Evolutionary conservation across 1,140 invertebrate genomes (phyloP).

Genomic region (Nephotettix cincticeps): DNA sequence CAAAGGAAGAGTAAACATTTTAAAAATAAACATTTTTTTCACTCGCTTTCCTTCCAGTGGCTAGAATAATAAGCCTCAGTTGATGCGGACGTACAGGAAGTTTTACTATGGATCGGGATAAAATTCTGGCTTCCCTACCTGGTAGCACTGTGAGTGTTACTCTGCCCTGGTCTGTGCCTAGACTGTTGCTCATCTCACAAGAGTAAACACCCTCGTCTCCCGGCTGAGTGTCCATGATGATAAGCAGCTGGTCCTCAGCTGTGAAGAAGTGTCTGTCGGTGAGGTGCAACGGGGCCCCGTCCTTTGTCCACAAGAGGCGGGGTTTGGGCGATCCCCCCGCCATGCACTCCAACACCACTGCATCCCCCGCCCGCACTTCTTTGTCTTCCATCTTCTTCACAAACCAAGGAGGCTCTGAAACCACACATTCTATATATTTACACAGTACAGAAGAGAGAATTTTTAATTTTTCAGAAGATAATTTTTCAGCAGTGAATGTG

Average conservation of each 20-base stretch:
- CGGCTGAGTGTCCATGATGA: slow-evolving; percentile 76
- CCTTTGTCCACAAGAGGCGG: slow-evolving; percentile 85
- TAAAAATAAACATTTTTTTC: too few species aligned
- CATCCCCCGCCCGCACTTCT: slow-evolving; percentile 72
- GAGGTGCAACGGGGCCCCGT: slow-evolving; percentile 68
- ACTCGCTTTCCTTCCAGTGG: too few species aligned
- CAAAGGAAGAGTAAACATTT: too few species aligned
- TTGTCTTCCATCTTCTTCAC: slow-evolving; percentile 83
- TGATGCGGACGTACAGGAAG: too few species aligned
- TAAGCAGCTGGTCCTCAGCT: slow-evolving; percentile 79
- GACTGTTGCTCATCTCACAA: slow-evolving; percentile 83
- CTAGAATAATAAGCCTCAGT: too few species aligned
- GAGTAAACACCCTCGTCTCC: slow-evolving; percentile 83
- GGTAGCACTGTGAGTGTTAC: slow-evolving; percentile 57
- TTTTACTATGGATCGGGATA: too few species aligned
- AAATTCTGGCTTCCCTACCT: too few species aligned
- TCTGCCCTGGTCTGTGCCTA: slow-evolving; percentile 63
- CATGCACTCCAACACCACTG: slow-evolving; percentile 85
- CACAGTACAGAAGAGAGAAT: too few species aligned
- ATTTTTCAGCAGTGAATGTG: too few species aligned
- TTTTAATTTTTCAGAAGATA: too few species aligned
- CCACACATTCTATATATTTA: too few species aligned
- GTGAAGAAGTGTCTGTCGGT: slow-evolving; percentile 75
- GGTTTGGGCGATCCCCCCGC: slow-evolving; percentile 83
- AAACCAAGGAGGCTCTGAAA: slow-evolving; percentile 78